Conservation (phyloP, 2,797 vertebrate species). For the Ctenosaura bakeri region DNA sequence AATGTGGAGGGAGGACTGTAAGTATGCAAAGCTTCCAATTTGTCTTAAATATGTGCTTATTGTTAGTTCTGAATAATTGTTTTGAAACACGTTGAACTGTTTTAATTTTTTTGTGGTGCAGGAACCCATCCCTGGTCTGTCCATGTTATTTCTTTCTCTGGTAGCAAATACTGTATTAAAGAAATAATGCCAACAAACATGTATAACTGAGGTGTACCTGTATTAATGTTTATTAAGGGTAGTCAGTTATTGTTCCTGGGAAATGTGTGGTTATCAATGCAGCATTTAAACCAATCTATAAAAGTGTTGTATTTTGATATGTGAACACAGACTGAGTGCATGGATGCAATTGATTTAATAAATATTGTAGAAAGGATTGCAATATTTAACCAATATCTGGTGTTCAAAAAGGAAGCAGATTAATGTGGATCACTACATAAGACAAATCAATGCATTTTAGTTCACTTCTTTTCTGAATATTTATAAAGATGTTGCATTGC, state of each 20-base stretch:
- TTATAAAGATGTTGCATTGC: constrained; percentile 46
- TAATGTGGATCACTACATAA: neutral
- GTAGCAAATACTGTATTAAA: no score
- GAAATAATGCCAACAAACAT: no score
- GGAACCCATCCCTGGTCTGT: no score
- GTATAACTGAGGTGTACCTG: no score
- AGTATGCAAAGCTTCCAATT: no score
- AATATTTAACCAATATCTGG: constrained; percentile 21
- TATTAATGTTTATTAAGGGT: neutral
- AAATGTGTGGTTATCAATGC: neutral
- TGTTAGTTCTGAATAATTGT: no score
- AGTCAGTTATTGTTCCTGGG: neutral
- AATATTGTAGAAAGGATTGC: neutral
- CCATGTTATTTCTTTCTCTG: no score
- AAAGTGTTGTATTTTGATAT: constrained; percentile 53
- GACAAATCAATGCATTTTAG: constrained; percentile 32
- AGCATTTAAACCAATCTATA: constrained; percentile 46
- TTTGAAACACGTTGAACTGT: no score
- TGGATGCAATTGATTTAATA: constrained; percentile 40
- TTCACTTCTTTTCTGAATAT: constrained; percentile 10
- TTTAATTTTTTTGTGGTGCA: no score
- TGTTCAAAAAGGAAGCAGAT: constrained; percentile 39
- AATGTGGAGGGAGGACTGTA: no score
- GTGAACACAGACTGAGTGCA: constrained; percentile 49
- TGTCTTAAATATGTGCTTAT: no score